These are phyloP conservation scores for Parasteatoda lunata DNA, from an alignment of 2,888 invertebrate genomes.

Conservation along the genomic window DNA sequence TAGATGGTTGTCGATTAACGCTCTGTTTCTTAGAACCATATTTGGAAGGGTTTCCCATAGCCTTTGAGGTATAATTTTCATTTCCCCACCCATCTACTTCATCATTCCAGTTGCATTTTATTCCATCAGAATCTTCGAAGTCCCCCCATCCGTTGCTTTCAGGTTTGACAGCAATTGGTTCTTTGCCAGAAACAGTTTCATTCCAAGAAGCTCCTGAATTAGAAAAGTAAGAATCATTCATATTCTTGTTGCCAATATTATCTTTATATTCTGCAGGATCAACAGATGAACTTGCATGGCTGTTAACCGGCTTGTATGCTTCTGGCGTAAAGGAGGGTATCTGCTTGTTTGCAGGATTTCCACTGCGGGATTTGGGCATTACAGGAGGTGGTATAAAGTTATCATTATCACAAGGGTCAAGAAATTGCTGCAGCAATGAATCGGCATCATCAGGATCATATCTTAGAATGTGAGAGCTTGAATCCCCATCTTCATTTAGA, in stretches of 20 bases:
- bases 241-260: background rate
- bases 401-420: background rate
- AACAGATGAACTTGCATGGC: background rate
- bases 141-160: conserved; percentile 8
- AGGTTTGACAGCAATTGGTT: background rate
- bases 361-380: background rate
- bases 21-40: conserved; percentile 12
- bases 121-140: background rate
- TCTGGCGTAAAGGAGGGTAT: too few relatives aligned
- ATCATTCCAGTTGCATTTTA: background rate
- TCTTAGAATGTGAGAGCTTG: too few relatives aligned
- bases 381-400: background rate
- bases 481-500: background rate
- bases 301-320: background rate
- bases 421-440: background rate
- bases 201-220: background rate
- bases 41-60: conserved; percentile 7
- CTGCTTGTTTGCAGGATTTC: background rate
- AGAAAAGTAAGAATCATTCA: background rate
- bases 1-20: conserved; percentile 15
- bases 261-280: background rate
- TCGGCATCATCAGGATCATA: background rate
- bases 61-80: background rate
- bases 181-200: background rate
- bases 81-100: conserved; percentile 23